Evolutionary conservation across 2,888 invertebrate genomes (phyloP), one percentile per base, ranked within the genome.

Genomic region (Hemistola chrysoprasaria): DNA sequence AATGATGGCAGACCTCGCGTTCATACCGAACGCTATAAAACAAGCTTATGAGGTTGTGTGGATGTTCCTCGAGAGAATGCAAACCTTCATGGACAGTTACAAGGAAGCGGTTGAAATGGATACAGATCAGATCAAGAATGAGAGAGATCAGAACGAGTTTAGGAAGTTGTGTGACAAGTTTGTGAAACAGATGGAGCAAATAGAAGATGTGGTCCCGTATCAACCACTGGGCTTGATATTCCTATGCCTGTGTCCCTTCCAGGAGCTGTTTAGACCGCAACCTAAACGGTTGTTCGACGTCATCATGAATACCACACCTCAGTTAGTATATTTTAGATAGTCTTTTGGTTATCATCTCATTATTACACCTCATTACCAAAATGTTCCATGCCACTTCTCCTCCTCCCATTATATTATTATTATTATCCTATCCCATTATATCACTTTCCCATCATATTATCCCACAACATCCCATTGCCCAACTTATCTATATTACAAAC

Each of bases 201-300:
- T 96, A 8, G 91, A 93, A 43, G 90, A 90, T 1, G 91, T 96
- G 11, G 88, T 92, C 4, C 90, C 92, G 44, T 88, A 88, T 36
- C 93, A 95, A 57, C 91, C 93, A 0, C 70, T 97, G 40, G 97
- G 97, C 0, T 69, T 97, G 30, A 71, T 97, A 21, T 90, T 93
- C 52, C 69, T 97, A 16, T 92, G 93, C 40, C 87, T 95, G 34
- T 79, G 82, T 10, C 92, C 92, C 16, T 94, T 97, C 70, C 95
- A 95, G 72, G 91, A 92, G 35, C 80, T 91, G 22, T 92, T 94
- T 20, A 86, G 93, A 16, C 94, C 95, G 0, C 93, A 94, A 35
- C 95, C 96, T 1, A 89, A 90, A 22, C 80, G 92, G 28, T 87
- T 96, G 28, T 91, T 95, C 35, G 90, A 90, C 32, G 91, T 94